phyloP scores from a whole-genome alignment of 2,888 invertebrate genomes.

The Acheta domesticus region DNA sequence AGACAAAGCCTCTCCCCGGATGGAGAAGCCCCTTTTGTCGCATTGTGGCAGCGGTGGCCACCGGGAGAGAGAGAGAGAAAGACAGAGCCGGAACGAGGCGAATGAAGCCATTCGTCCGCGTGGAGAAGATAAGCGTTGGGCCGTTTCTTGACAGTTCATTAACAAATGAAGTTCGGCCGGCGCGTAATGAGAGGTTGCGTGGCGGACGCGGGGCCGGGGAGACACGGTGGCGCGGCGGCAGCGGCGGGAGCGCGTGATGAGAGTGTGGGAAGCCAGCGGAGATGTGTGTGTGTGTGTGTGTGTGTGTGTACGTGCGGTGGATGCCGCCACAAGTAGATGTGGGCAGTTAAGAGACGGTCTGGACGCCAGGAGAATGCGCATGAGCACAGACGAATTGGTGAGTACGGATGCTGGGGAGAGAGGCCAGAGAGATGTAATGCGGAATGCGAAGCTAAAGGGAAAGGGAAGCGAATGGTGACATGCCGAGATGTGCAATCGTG shows the following conservation, averaged over 20 bases:
- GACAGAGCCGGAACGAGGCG: not conserved
- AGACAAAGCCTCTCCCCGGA: not conserved
- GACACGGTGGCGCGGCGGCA: not conserved
- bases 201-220: not conserved
- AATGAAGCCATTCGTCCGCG: slow-evolving; percentile 18
- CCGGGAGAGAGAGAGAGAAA: not conserved
- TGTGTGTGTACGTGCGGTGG: too few relatives aligned
- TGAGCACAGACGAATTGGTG: too few relatives aligned
- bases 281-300: too few relatives aligned
- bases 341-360: too few relatives aligned
- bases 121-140: not conserved
- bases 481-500: too few relatives aligned
- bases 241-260: not conserved
- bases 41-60: not conserved
- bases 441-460: too few relatives aligned
- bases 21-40: slow-evolving; percentile 9
- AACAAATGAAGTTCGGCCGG: slow-evolving; percentile 18
- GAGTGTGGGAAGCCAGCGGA: too few relatives aligned
- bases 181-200: not conserved
- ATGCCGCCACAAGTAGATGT: too few relatives aligned
- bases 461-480: too few relatives aligned
- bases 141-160: slow-evolving; percentile 18
- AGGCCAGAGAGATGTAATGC: too few relatives aligned
- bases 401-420: too few relatives aligned
- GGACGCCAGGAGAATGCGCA: too few relatives aligned